phyloP scores from a whole-genome alignment of 1,140 invertebrate species.

The Drosophila eugracilis region DNA sequence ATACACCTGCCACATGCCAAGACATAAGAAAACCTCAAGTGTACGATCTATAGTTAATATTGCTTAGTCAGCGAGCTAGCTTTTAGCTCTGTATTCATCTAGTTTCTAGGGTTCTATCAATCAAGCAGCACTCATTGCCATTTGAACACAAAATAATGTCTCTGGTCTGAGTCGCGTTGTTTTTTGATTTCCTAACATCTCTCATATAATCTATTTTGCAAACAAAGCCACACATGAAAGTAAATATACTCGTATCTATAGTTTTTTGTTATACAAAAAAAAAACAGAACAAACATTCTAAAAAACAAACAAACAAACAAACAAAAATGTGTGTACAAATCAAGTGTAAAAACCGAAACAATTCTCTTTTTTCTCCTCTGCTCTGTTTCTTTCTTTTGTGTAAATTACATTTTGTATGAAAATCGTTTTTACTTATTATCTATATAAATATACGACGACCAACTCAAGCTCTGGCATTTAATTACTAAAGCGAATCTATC shows the following conservation, averaged over 20 bases:
- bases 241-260: too few species aligned
- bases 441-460: conserved; percentile 63
- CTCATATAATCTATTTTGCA: conserved; percentile 38
- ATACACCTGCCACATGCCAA: conserved; percentile 16
- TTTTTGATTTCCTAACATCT: conserved; percentile 18
- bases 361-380: conserved; percentile 83
- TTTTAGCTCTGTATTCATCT: conserved; percentile 8
- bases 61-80: conserved; percentile 28
- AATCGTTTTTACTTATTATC: conserved; percentile 77
- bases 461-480: conserved; percentile 79
- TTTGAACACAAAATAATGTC: conserved; percentile 27
- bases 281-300: conserved; percentile 34
- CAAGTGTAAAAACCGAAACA: conserved; percentile 78
- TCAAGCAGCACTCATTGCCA: conserved; percentile 31
- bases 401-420: conserved; percentile 74
- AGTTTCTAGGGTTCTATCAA: conserved; percentile 18
- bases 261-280: conserved; percentile 11
- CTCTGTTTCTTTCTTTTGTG: conserved; percentile 82
- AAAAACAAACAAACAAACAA: too few species aligned
- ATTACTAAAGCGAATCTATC: conserved; percentile 74
- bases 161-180: conserved; percentile 33
- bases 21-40: conserved; percentile 3
- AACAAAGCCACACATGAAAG: conserved; percentile 33
- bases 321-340: conserved; percentile 80
- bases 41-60: conserved; percentile 13